These are phyloP conservation scores for Archips crataeganus DNA, from an alignment of 2,888 invertebrate genomes.

Conservation along the genomic window DNA sequence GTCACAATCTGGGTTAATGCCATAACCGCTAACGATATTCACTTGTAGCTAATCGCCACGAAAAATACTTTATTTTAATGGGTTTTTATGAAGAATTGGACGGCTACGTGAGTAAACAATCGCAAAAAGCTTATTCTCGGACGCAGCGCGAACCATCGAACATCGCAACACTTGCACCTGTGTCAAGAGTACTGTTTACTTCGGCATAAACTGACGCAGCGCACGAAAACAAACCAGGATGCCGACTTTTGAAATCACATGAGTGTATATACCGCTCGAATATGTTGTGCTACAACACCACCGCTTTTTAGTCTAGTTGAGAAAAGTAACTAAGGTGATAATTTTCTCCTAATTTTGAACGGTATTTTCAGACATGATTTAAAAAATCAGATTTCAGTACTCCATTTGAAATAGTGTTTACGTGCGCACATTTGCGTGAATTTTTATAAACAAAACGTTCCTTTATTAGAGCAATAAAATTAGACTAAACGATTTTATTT, in stretches of 20 bases:
- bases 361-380: too few species aligned
- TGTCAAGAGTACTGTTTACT: slow-evolving; percentile 72
- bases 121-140: slow-evolving; percentile 49
- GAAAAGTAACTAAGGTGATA: too few species aligned
- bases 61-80: slow-evolving; percentile 17
- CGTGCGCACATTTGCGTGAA: neutral
- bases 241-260: neutral
- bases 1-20: slow-evolving; percentile 51
- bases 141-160: slow-evolving; percentile 57
- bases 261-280: too few species aligned
- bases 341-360: too few species aligned
- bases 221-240: slow-evolving; percentile 18
- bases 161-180: slow-evolving; percentile 74
- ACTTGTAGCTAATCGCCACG: slow-evolving; percentile 22
- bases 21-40: slow-evolving; percentile 51
- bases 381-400: too few species aligned
- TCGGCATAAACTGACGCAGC: slow-evolving; percentile 50
- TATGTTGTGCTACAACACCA: too few species aligned
- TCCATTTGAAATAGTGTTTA: slow-evolving; percentile 4
- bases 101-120: slow-evolving; percentile 46
- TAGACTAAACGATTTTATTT: neutral
- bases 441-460: neutral
- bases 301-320: too few species aligned
- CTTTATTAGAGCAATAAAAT: neutral
- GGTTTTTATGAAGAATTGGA: neutral